Evolutionary conservation across 2,113 vertebrate genomes (phyloP), one percentile per base, ranked within the genome.

Genomic region (Polyodon spathula): DNA sequence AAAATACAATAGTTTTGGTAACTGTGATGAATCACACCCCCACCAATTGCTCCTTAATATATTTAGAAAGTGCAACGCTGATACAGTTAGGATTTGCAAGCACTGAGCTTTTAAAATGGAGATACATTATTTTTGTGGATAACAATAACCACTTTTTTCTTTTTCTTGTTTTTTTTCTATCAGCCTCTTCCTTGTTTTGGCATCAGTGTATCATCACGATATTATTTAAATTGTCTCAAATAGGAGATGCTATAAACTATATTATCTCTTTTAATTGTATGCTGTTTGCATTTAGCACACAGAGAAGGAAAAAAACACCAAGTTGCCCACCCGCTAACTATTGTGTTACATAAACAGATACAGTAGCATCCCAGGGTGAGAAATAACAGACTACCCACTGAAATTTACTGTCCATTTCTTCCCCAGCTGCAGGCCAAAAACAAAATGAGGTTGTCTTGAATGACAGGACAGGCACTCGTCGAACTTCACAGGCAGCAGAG

Each of bases 391-490:
- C 71, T 66, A 66, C 60, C 66, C 68, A 62, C 58, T 11, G 56
- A 64, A 75, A 73, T 77, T 75, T 64, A 77, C 75, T 75, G 75
- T 68, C 74, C 73, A 75, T 77, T 77, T 77, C 71, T 75, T 73
- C 71, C 73, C 58, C 75, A 77, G 75, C 75, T 73, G 75, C 75
- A 75, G 43, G 66, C 67, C 61, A 59, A 68, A 71, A 69, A 77
- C 71, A 65, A 68, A 74, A 71, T 66, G 42, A 71, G 63, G 73
- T 73, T 73, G 71, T 77, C 69, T 73, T 75, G 60, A 73, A 65
- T 57, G 61, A 63, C 62, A 57, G 67, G 69, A 57, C 37, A 56
- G 61, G 59, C 54, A 37, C 17, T 40, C 41, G 54, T 59, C 55
- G 57, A 59, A 58, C 63, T 61, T 27, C 27, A 27, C 27, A 27